Evolutionary conservation across 2,888 invertebrate genomes (phyloP).

Genomic region (Polymixis flavicincta): DNA sequence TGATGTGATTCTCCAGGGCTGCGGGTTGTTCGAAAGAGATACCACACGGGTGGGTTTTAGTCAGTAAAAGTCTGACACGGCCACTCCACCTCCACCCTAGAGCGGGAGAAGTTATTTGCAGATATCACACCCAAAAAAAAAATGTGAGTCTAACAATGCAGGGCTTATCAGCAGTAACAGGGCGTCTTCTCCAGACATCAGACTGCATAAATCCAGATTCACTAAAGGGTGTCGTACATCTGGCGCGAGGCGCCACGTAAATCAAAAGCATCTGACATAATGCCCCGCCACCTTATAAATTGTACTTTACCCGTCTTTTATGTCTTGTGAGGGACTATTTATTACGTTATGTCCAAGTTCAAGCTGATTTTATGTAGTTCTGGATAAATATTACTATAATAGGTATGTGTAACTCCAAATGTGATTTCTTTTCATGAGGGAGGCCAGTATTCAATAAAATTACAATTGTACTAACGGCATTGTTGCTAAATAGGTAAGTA

Average conservation of each 20-base stretch:
- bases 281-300: constrained; percentile 28
- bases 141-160: not conserved
- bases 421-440: no score
- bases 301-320: constrained; percentile 23
- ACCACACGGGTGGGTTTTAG: no score
- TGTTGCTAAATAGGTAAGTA: no score
- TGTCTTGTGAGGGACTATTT: not conserved
- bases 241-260: constrained; percentile 17
- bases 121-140: no score
- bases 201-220: constrained; percentile 33
- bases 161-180: not conserved
- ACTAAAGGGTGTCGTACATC: not conserved
- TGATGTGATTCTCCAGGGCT: no score
- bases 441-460: no score
- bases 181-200: not conserved
- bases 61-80: no score
- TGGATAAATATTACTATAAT: constrained; percentile 6
- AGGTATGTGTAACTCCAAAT: not conserved
- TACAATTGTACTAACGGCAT: no score
- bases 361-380: not conserved
- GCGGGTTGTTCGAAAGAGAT: no score
- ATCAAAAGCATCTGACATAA: constrained; percentile 22
- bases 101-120: no score
- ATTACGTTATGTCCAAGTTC: constrained; percentile 17
- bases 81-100: no score